Evolutionary conservation across 2,113 vertebrate species (phyloP), one percentile per base, ranked within the genome.

Genomic region (Phylloscopus trochiloides): DNA sequence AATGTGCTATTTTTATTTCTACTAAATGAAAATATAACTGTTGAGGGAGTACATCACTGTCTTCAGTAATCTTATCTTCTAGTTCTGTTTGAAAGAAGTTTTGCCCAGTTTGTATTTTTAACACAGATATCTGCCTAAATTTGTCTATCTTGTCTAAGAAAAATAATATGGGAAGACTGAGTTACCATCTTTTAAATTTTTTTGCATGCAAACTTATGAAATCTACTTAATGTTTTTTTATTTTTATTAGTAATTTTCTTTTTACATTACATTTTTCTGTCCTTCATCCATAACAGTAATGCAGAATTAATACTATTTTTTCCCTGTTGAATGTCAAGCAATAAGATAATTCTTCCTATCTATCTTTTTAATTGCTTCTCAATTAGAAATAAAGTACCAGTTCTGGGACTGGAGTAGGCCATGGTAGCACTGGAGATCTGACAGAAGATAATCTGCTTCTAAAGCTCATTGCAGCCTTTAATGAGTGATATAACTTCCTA

Each of bases 1-100:
- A 51, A 58, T 28, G 18, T 8, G 3, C 5, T 22, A 4, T 32
- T 67, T 76, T 59, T 43, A 43, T 59, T 68, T 68, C 32, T 22
- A 36, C 17, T 15, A 32, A 51, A 43, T 28, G 36, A 68, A 86
- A 61, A 67, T 36, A 17, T 10, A 36, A 32, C 9, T 22, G 4
- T 6, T 52, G 8, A 45, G 40, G n/a, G 28, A 38, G 4, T 12
- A 54, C 0, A 0, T 47, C n/a, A n/a, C 24, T 61, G 4, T 61
- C 28, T 28, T 45, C 38, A 38, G 21, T 32, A 32, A 36, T 43
- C 17, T 51, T 52, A 61, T 28, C 12, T 18, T 45, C 74, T 19
- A 61, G 12, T 10, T 61, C 10, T 24, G 6, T n/a, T 61, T 77
- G 63, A 70, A 54, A 47, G 6, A n/a, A 77, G 6, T 43, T 12